Evolutionary conservation across 2,888 invertebrate species (phyloP).

Genomic region (Horisme vitalbata): DNA sequence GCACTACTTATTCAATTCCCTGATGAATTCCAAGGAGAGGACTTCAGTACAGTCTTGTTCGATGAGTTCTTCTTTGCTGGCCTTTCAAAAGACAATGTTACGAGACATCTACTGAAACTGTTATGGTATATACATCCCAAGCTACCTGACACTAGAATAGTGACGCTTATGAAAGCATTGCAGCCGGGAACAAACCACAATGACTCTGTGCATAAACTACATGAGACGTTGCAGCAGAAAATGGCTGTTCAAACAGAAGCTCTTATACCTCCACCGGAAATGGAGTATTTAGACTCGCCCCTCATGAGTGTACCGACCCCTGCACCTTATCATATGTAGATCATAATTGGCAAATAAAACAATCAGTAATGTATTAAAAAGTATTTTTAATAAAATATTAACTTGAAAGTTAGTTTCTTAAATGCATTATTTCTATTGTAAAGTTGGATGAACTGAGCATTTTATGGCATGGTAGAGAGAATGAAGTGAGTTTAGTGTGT

Average conservation of each 20-base stretch:
- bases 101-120: conserved; percentile 94
- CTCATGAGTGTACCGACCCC: conserved; percentile 93
- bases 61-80: conserved; percentile 98
- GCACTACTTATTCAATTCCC: conserved; percentile 93
- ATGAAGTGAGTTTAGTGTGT: conserved; percentile 9
- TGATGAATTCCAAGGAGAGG: conserved; percentile 96
- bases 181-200: conserved; percentile 91
- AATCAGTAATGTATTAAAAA: conserved; percentile 30
- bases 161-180: conserved; percentile 91
- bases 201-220: conserved; percentile 91
- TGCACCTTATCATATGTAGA: conserved; percentile 85
- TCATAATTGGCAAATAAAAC: conserved; percentile 35
- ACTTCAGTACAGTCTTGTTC: conserved; percentile 97
- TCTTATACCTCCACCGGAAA: conserved; percentile 78
- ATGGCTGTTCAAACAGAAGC: conserved; percentile 87
- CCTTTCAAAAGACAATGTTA: conserved; percentile 94
- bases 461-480: conserved; percentile 13
- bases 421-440: conserved; percentile 23
- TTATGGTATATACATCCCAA: conserved; percentile 95
- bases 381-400: conserved; percentile 37
- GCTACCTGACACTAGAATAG: conserved; percentile 89
- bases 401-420: conserved; percentile 18
- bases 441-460: conserved; percentile 22
- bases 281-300: conserved; percentile 91
- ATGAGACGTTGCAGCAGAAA: conserved; percentile 90